These are phyloP conservation scores for Meandrusa payeni DNA, from an alignment of 2,888 invertebrate species.

Conservation along the genomic window DNA sequence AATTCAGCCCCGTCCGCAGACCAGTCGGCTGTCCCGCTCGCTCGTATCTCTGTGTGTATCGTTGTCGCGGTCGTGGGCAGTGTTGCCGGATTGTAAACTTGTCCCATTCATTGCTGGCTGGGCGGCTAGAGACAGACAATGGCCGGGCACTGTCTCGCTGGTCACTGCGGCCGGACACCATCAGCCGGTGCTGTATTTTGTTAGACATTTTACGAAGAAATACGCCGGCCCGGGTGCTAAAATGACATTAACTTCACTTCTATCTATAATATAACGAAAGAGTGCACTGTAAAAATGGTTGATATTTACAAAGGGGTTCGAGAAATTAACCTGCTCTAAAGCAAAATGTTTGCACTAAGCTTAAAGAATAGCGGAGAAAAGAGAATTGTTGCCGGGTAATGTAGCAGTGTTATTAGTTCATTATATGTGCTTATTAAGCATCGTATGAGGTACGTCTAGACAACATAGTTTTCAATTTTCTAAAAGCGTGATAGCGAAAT, in stretches of 20 bases:
- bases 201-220: constrained; percentile 12
- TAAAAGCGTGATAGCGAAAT: no score
- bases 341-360: no score
- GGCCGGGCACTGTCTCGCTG: constrained; percentile 30
- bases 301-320: no score
- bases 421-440: no score
- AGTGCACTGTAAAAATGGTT: no score
- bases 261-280: no score
- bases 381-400: no score
- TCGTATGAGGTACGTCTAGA: no score
- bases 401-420: no score
- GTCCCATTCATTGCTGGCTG: constrained; percentile 64
- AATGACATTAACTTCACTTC: neutral
- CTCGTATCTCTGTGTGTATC: constrained; percentile 37
- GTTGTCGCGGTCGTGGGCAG: constrained; percentile 39
- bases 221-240: neutral
- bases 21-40: constrained; percentile 37
- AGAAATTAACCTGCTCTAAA: no score
- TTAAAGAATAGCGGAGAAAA: no score
- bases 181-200: neutral
- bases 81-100: constrained; percentile 61
- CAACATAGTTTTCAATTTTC: no score
- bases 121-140: constrained; percentile 59
- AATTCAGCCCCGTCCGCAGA: constrained; percentile 54
- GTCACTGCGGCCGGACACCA: constrained; percentile 2